Percentiles rank a stretch among this genome's conserved stretches.
Conservation (phyloP, 2,113 vertebrate genomes). For the Heptranchias perlo region DNA sequence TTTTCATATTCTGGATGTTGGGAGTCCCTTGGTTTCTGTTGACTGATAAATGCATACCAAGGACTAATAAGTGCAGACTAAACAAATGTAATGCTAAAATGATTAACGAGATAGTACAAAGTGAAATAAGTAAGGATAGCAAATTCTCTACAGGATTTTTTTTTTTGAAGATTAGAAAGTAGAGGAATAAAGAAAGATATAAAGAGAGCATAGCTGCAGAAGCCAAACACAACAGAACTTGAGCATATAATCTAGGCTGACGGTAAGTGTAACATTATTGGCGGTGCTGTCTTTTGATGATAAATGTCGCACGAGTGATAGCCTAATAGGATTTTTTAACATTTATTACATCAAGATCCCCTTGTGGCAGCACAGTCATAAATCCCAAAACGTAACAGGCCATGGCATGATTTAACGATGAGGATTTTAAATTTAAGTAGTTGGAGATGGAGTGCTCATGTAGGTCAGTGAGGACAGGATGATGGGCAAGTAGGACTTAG, state of each 20-base stretch:
- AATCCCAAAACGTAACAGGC: too few species aligned
- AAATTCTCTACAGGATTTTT: neutral
- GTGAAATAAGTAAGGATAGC: neutral
- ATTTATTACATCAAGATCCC: too few species aligned
- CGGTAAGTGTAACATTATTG: neutral
- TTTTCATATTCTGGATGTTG: neutral
- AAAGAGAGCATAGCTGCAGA: neutral
- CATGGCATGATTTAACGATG: too few species aligned
- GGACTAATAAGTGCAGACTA: neutral
- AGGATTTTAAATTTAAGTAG: too few species aligned
- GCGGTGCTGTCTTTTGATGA: neutral
- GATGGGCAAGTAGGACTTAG: too few species aligned
- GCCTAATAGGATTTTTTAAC: too few species aligned
- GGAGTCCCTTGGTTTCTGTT: neutral
- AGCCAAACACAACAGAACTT: neutral
- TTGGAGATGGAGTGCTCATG: too few species aligned
- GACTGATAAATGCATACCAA: neutral
- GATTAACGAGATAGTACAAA: neutral
- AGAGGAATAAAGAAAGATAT: neutral
- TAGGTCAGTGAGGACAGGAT: too few species aligned
- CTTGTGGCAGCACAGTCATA: too few species aligned
- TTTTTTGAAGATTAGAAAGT: neutral
- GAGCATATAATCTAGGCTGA: neutral
- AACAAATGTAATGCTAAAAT: neutral
- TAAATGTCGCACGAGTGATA: too few species aligned